These are phyloP conservation scores for Drosophila eugracilis DNA, from an alignment of 1,140 invertebrate species.

Conservation along the genomic window DNA sequence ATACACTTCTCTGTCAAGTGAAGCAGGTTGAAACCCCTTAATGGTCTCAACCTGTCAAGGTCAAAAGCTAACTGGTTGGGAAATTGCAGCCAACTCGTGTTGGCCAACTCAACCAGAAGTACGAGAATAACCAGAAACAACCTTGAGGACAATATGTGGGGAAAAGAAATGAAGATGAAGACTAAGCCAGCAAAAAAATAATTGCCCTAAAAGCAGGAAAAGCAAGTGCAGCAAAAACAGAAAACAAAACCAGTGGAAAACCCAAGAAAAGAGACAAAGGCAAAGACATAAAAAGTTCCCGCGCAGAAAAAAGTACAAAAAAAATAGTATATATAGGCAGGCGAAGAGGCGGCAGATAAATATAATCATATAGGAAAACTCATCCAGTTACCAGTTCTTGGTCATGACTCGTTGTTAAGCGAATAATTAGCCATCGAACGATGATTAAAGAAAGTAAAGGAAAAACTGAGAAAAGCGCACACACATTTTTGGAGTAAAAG, in stretches of 20 bases:
- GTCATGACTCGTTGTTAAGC: conserved; percentile 23
- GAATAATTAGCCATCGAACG: conserved; percentile 39
- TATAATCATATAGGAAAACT: conserved; percentile 51
- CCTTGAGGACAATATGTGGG: conserved; percentile 27
- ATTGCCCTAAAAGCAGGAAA: conserved; percentile 50
- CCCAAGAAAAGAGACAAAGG: conserved; percentile 20
- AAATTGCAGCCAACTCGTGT: conserved; percentile 14
- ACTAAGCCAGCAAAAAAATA: conserved; percentile 28
- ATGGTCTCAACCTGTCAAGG: conserved; percentile 35
- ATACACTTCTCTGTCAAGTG: conserved; percentile 31
- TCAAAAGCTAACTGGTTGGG: conserved; percentile 35
- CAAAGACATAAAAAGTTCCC: conserved; percentile 43
- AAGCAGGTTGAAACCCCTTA: conserved; percentile 12
- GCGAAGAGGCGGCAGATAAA: conserved; percentile 13
- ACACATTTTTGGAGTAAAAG: conserved; percentile 25
- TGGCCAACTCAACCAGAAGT: conserved; percentile 42
- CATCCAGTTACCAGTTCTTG: conserved; percentile 45
- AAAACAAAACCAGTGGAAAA: conserved; percentile 18
- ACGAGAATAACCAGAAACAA: conserved; percentile 48
- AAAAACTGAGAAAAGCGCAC: conserved; percentile 35
- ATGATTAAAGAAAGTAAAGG: conserved; percentile 39
- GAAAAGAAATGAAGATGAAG: conserved; percentile 8
- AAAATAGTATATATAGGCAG: not conserved
- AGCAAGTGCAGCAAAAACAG: conserved; percentile 29
- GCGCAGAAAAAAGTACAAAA: conserved; percentile 20